Conservation (phyloP, 2,888 invertebrate genomes). For the Stegophylla sp. region DNA sequence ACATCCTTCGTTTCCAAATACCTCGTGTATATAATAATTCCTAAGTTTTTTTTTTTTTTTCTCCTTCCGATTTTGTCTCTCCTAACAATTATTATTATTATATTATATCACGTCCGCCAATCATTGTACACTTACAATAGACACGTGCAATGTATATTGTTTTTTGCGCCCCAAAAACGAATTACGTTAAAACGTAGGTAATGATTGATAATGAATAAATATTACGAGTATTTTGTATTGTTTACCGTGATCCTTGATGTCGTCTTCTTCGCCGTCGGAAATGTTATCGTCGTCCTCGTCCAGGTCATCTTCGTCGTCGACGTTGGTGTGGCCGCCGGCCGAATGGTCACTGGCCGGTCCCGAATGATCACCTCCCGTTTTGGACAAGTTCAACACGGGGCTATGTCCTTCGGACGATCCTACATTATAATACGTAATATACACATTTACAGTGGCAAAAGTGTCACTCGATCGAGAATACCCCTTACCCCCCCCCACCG, state of each 20-base stretch:
- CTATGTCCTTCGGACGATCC: conserved; percentile 85
- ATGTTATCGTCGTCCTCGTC: conserved; percentile 85
- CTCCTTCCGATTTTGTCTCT: background rate
- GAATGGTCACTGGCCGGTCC: conserved; percentile 73
- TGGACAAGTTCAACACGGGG: conserved; percentile 89
- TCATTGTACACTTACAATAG: background rate
- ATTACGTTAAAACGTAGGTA: conserved; percentile 1
- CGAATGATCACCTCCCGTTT: conserved; percentile 72
- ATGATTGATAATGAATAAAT: no score
- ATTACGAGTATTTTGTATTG: background rate
- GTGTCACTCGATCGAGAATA: no score
- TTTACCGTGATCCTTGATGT: conserved; percentile 81
- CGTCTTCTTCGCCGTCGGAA: conserved; percentile 84
- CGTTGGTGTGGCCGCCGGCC: conserved; percentile 75
- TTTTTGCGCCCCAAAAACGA: background rate
- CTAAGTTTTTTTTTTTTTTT: background rate
- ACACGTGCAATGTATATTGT: background rate
- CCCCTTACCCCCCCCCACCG: no score
- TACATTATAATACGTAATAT: background rate
- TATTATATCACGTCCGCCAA: background rate
- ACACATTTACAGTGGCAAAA: no score
- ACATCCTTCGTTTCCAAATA: conserved; percentile 24
- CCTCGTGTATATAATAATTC: background rate
- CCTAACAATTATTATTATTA: background rate
- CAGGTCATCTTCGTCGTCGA: conserved; percentile 83